These are phyloP conservation scores for Drosophila truncata DNA, from an alignment of 1,140 invertebrate species.

Conservation along the genomic window DNA sequence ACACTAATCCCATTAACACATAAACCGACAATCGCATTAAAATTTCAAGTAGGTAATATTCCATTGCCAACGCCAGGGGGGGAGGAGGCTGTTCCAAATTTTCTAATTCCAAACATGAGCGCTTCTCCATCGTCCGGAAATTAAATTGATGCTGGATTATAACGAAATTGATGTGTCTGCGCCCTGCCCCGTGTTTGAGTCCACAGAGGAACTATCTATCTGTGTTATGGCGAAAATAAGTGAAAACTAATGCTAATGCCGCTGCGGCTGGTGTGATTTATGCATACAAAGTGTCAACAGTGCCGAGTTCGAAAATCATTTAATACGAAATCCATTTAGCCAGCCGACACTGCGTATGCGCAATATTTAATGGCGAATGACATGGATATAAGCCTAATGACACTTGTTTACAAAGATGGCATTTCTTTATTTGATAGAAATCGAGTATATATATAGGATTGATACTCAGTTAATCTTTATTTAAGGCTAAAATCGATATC, in stretches of 20 bases:
- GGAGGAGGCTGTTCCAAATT: constrained; percentile 20
- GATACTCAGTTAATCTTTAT: not conserved
- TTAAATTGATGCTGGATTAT: constrained; percentile 72
- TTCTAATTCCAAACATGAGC: constrained; percentile 53
- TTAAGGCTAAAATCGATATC: not conserved
- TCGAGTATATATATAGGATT: not conserved
- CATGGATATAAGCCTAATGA: constrained; percentile 8
- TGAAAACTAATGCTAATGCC: constrained; percentile 46
- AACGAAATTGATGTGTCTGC: constrained; percentile 53
- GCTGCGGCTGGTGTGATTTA: constrained; percentile 41
- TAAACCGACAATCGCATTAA: constrained; percentile 47
- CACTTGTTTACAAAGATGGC: not conserved
- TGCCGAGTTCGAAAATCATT: constrained; percentile 13
- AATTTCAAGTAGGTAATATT: constrained; percentile 45
- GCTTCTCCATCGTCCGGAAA: constrained; percentile 50
- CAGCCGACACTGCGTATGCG: constrained; percentile 49
- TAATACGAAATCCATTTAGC: constrained; percentile 17
- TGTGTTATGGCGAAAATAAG: constrained; percentile 21
- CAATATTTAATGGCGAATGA: constrained; percentile 48
- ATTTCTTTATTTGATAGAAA: not conserved
- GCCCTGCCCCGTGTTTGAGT: not conserved
- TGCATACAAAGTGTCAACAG: constrained; percentile 8
- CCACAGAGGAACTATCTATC: constrained; percentile 28
- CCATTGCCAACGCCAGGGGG: constrained; percentile 34
- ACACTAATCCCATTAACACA: constrained; percentile 65